Evolutionary conservation across 2,113 vertebrate genomes (phyloP), one percentile per base, ranked within the genome.

Genomic region (Saccopteryx leptura): DNA sequence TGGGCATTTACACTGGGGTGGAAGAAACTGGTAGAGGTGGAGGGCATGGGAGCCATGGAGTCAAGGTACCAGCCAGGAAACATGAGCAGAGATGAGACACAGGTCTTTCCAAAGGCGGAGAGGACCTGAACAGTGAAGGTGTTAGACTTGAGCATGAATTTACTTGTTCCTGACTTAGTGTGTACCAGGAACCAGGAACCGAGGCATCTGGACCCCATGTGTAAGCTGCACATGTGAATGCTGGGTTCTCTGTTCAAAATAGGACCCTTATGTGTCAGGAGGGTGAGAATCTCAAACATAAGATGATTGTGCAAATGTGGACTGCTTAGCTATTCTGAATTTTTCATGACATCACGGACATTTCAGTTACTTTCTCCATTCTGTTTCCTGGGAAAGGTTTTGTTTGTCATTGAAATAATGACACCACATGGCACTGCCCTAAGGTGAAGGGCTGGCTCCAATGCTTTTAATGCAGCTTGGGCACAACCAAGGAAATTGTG

Each of bases 371-470:
- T 65, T 82, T 88, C 76, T 60, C 66, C 89, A 31, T 88, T 78
- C 66, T 13, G 13, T 93, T 92, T 93, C 66, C 88, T 65, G 31
- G 75, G 66, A 95, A 91, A 94, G 56, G 61, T 91, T 96, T 69
- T 91, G 60, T 93, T 89, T 85, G 79, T 39, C 61, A n/a, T 80
- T 61, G 72, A 88, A 95, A 96, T 88, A 69, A 90, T 84, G 50
- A 72, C 26, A 56, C 56, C 46, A 75, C 81, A 65, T 9, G 63
- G 68, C 71, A 17, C 8, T 82, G 61, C 56, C 94, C 85, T 74
- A 11, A 95, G 90, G 75, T 87, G 61, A 93, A 84, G 66, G 58
- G 26, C 56, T 85, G 48, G 8, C 76, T 84, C 60, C 48, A 9
- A 1, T 72, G 48, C 60, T 84, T 91, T 78, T 28, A 80, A 54